Evolutionary conservation across 2,888 invertebrate species (phyloP), one percentile per base, ranked within the genome.

Genomic region (Trachelus stipa): DNA sequence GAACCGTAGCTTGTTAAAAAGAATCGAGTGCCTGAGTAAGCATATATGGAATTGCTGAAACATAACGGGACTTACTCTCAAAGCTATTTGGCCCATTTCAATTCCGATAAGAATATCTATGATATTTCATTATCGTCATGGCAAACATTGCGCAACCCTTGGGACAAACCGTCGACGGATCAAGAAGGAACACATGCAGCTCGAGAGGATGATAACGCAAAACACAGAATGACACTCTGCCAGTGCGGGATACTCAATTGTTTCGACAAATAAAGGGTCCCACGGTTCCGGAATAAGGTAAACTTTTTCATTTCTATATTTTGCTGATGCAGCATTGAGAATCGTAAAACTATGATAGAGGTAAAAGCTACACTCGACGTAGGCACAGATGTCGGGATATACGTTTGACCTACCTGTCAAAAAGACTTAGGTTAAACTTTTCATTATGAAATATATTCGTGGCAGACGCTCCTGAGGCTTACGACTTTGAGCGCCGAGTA

Each of bases 181-280:
- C 40, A 56, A 23, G 15, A 71, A 71, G 71, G 31, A 71, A 71
- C 71, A 78, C 81, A 77, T 81, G 81, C 79, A 73, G 74, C 74
- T 74, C 35, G 74, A 81, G 77, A 74, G 73, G 15, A 40, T 69
- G 83, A 87, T 86, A 83, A 87, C 23, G 84, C 82, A 81, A 79
- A 81, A 85, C 83, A 86, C 78, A 75, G 82, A 83, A 84, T 82
- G 77, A 81, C 81, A 85, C 83, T 69, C 69, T 71, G 33, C 30
- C 69, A 76, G 11, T 30, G 30, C 35, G 73, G 23, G 71, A 77
- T 68, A 30, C 34, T 78, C 75, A 80, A 80, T 78, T 80, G 76
- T 79, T 79, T 79, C 56, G 73, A 76, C 75, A 79, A 78, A 79
- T 80, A 81, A 73, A 69, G 76, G 40, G 76, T 76, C 74, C 74